phyloP scores from a whole-genome alignment of 2,797 vertebrate species.

The Coccyzus lansbergi region DNA sequence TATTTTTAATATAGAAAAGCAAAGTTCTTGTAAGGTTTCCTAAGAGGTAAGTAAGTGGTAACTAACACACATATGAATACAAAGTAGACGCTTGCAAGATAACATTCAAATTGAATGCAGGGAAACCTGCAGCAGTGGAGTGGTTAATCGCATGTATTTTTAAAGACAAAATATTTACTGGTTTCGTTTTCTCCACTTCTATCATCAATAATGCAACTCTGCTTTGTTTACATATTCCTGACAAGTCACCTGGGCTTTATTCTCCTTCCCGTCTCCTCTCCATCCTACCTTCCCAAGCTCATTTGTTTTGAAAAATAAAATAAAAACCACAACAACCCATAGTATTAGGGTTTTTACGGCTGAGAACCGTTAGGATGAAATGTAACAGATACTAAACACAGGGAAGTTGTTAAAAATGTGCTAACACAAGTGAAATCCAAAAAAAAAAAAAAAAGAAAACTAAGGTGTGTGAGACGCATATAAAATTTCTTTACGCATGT shows the following conservation, averaged over 20 bases:
- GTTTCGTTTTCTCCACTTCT: slow-evolving; percentile 34
- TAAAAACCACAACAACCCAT: not conserved
- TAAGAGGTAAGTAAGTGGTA: slow-evolving; percentile 36
- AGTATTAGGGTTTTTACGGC: slow-evolving; percentile 49
- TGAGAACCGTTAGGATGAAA: slow-evolving; percentile 71
- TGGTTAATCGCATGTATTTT: slow-evolving; percentile 51
- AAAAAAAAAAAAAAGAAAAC: no score
- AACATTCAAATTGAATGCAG: slow-evolving; percentile 7
- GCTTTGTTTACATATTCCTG: slow-evolving; percentile 72
- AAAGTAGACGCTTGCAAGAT: slow-evolving; percentile 9
- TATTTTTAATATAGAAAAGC: not conserved
- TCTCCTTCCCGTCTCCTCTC: not conserved
- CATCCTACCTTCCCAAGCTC: not conserved
- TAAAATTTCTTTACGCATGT: slow-evolving; percentile 83
- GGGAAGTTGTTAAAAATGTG: slow-evolving; percentile 76
- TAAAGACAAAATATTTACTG: slow-evolving; percentile 54
- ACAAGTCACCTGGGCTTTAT: slow-evolving; percentile 58
- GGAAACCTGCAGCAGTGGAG: not conserved
- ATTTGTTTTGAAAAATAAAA: slow-evolving; percentile 17
- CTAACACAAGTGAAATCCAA: slow-evolving; percentile 65
- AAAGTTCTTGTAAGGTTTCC: slow-evolving; percentile 30
- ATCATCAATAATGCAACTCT: slow-evolving; percentile 65
- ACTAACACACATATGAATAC: slow-evolving; percentile 12
- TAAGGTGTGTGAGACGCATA: slow-evolving; percentile 75
- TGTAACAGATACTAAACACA: slow-evolving; percentile 71